Percentiles rank a stretch among this genome's conserved stretches.
Conservation (phyloP, 2,113 vertebrate genomes). For the Pristiophorus japonicus region DNA sequence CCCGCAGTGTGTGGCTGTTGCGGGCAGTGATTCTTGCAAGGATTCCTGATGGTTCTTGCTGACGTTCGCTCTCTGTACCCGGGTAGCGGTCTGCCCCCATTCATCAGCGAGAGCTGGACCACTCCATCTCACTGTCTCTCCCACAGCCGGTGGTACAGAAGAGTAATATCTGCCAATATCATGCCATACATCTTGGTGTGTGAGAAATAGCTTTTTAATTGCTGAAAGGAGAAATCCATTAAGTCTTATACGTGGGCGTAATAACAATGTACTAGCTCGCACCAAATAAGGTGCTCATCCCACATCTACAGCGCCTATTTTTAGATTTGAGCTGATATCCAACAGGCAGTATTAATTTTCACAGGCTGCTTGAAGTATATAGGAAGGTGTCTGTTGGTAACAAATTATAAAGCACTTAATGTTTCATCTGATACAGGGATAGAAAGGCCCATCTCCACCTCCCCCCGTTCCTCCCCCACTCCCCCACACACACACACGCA, state of each 20-base stretch:
- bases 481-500: not conserved
- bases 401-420: constrained; percentile 25
- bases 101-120: constrained; percentile 54
- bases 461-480: not conserved
- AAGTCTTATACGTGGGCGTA: constrained; percentile 62
- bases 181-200: constrained; percentile 59
- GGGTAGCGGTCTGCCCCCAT: constrained; percentile 67
- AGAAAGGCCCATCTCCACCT: not conserved
- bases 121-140: not conserved
- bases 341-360: constrained; percentile 18
- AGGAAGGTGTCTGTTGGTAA: constrained; percentile 26
- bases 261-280: constrained; percentile 56
- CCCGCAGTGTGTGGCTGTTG: not conserved
- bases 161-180: constrained; percentile 47
- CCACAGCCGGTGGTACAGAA: not conserved
- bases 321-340: constrained; percentile 3
- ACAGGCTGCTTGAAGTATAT: constrained; percentile 32
- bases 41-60: constrained; percentile 58
- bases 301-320: constrained; percentile 42
- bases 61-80: constrained; percentile 56
- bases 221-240: constrained; percentile 78
- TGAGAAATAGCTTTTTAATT: constrained; percentile 92
- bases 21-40: not conserved
- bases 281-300: not conserved
- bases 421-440: constrained; percentile 8